Evolutionary conservation across 2,888 invertebrate genomes (phyloP), one percentile per base, ranked within the genome.

Genomic region (Colletes collaris): DNA sequence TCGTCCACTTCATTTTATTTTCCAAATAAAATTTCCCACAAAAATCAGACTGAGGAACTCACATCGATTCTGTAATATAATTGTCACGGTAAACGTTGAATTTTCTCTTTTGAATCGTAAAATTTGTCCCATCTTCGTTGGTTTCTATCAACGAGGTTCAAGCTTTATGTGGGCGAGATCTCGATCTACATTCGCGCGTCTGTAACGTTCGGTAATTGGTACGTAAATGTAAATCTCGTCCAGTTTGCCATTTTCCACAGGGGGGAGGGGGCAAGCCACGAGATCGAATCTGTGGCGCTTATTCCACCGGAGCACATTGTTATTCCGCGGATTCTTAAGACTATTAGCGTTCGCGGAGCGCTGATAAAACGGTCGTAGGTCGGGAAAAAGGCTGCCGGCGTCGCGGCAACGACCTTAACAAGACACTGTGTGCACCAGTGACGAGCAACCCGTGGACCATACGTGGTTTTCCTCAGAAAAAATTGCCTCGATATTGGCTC

Each of bases 291-390:
- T 67, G 35, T 11, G 52, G 27, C 59, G 67, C 53, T 76, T 27
- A 19, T 67, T 63, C 50, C 56, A 69, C 44, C 55, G 56, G 40
- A 50, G 49, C 56, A 55, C 56, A 76, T 83, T 76, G 71, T 79
- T 79, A 82, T 76, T 78, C 69, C 56, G 27, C 44, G 71, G 76
- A 79, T 76, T 72, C 79, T 82, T 76, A 63, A 60, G 73, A 59
- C 62, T 60, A 82, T 83, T 79, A 82, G 59, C 60, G 79, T 69
- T 66, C 72, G 35, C 67, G 53, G 16, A 55, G 63, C 53, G 71
- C 37, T 65, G 78, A 82, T 78, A 78, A 82, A 79, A 76, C 72
- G 66, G 44, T 66, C 73, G 62, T 77, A 72, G 70, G 56, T 82
- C 70, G 49, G 56, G 27, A 44, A 73, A 78, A 82, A 64, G 72